Percentiles rank a stretch among this genome's conserved stretches.
phyloP scores from a whole-genome alignment of 2,797 vertebrate species.

The Neostethus bicornis region DNA sequence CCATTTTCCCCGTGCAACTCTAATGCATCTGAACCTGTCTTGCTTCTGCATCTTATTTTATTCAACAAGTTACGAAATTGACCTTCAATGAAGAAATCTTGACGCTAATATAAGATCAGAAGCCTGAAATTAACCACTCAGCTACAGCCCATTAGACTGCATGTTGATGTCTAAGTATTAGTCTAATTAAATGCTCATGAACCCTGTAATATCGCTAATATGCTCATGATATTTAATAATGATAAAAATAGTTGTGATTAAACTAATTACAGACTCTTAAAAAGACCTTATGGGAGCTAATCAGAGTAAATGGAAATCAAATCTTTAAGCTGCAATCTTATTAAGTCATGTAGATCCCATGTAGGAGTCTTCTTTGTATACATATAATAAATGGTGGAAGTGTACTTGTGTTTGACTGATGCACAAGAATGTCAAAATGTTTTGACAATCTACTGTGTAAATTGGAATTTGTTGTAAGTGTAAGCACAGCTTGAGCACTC shows the following conservation, averaged over 20 bases:
- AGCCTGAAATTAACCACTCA: slow-evolving; percentile 8
- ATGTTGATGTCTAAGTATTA: neutral
- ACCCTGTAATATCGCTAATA: neutral
- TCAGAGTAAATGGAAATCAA: neutral
- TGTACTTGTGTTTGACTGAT: too few species aligned
- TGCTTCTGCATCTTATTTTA: neutral
- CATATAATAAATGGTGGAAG: too few species aligned
- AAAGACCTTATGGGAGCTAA: neutral
- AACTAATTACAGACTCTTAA: neutral
- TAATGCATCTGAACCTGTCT: neutral
- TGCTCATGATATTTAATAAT: neutral
- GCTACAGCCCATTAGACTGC: slow-evolving; percentile 8
- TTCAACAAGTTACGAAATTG: slow-evolving; percentile 3
- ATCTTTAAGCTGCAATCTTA: neutral
- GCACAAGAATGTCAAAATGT: too few species aligned
- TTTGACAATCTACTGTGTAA: too few species aligned
- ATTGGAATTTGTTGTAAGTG: too few species aligned
- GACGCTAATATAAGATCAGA: slow-evolving; percentile 5
- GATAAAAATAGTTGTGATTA: neutral
- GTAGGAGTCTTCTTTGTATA: too few species aligned
- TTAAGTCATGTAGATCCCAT: too few species aligned
- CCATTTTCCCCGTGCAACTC: neutral
- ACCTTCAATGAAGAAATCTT: neutral
- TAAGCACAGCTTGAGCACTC: too few species aligned
- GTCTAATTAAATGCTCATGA: neutral